Evolutionary conservation across 1,140 invertebrate genomes (phyloP).

Genomic region (Euura saliciscinereae): DNA sequence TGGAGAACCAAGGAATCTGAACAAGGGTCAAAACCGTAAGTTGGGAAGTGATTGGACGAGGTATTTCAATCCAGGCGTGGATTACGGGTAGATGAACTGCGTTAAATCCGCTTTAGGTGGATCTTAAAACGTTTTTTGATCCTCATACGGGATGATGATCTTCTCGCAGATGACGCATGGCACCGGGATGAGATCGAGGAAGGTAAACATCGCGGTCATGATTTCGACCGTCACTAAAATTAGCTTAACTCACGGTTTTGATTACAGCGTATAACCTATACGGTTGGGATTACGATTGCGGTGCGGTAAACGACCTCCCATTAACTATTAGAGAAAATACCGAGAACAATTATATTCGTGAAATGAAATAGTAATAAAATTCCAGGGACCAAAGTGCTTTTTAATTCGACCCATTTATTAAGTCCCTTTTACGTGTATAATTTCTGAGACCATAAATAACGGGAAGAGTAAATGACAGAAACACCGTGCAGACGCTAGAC

Average conservation of each 20-base stretch:
- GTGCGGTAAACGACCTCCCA: neutral
- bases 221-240: neutral
- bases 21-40: neutral
- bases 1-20: neutral
- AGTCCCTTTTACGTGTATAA: neutral
- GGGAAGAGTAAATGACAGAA: conserved; percentile 4
- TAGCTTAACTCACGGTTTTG: neutral
- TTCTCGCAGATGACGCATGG: neutral
- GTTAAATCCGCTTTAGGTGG: neutral
- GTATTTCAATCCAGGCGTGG: neutral
- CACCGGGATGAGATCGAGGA: neutral
- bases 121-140: neutral
- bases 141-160: neutral
- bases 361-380: neutral
- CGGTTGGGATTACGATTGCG: no score
- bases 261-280: neutral
- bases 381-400: neutral
- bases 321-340: conserved; percentile 1
- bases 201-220: neutral
- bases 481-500: neutral
- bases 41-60: neutral
- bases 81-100: neutral
- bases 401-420: conserved; percentile 5
- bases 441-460: conserved; percentile 4
- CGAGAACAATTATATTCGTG: conserved; percentile 5